Percentiles rank a stretch among this genome's conserved stretches.
Conservation (phyloP, 2,797 vertebrate species). For the Anisognathus igniventris region DNA sequence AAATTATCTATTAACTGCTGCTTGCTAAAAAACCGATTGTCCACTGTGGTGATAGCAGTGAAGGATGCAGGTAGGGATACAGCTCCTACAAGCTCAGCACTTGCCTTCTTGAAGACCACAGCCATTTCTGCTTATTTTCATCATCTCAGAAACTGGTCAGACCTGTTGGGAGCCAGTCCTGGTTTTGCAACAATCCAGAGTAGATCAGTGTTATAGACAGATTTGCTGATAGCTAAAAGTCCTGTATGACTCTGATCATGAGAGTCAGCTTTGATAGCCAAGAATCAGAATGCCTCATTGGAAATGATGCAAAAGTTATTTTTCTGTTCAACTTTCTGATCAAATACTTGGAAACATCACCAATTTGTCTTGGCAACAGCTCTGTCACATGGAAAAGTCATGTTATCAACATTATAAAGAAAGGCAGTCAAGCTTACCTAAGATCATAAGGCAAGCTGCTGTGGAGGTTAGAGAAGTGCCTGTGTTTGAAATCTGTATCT, state of each 20-base stretch:
- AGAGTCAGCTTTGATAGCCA: neutral
- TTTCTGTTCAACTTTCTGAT: neutral
- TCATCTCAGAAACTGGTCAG: neutral
- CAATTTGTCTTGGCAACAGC: neutral
- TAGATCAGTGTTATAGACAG: neutral
- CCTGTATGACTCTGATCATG: neutral
- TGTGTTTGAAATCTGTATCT: neutral
- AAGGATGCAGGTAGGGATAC: neutral
- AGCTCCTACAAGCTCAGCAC: neutral
- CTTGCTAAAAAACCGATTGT: neutral
- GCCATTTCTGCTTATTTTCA: neutral
- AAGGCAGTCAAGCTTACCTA: neutral
- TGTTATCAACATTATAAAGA: neutral
- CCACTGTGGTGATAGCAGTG: neutral
- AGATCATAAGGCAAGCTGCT: neutral
- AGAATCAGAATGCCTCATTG: neutral
- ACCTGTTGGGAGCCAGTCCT: neutral
- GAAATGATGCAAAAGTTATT: neutral
- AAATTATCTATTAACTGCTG: neutral
- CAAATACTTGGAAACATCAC: neutral
- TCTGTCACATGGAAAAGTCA: neutral
- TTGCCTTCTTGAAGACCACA: neutral
- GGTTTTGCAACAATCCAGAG: neutral
- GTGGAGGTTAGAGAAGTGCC: neutral
- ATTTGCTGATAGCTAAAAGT: neutral